These are phyloP conservation scores for Temnothorax unifasciatus DNA, from an alignment of 2,888 invertebrate genomes.

Conservation along the genomic window DNA sequence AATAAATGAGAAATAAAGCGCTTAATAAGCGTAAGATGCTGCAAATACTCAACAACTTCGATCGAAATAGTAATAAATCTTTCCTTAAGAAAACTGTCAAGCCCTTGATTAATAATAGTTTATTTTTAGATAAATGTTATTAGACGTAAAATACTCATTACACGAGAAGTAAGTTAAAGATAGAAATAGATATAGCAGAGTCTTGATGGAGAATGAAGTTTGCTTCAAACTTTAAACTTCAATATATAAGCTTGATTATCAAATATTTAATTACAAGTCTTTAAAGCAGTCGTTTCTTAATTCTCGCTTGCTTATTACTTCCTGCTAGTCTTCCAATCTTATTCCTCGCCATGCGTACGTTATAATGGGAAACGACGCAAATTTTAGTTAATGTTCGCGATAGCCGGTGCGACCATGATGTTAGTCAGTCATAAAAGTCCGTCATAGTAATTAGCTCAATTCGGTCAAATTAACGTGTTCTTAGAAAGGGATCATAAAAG, in stretches of 20 bases:
- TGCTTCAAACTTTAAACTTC: not conserved
- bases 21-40: not conserved
- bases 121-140: not conserved
- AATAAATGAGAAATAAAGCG: conserved; percentile 11
- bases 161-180: not conserved
- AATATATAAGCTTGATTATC: not conserved
- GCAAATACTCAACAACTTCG: not conserved
- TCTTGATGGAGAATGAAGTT: not conserved
- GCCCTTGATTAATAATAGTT: not conserved
- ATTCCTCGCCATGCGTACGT: not conserved
- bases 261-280: conserved; percentile 2
- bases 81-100: not conserved
- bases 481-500: not conserved
- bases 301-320: not conserved
- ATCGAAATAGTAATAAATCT: not conserved
- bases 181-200: not conserved
- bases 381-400: not conserved
- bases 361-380: not conserved
- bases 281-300: conserved; percentile 4
- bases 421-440: not conserved
- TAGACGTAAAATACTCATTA: not conserved
- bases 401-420: not conserved
- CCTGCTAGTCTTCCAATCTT: not conserved
- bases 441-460: not conserved
- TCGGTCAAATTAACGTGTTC: not conserved